Percentiles rank a stretch among this genome's conserved stretches.
phyloP scores from a whole-genome alignment of 1,140 invertebrate genomes.

The Aphelenchoides avenae region DNA sequence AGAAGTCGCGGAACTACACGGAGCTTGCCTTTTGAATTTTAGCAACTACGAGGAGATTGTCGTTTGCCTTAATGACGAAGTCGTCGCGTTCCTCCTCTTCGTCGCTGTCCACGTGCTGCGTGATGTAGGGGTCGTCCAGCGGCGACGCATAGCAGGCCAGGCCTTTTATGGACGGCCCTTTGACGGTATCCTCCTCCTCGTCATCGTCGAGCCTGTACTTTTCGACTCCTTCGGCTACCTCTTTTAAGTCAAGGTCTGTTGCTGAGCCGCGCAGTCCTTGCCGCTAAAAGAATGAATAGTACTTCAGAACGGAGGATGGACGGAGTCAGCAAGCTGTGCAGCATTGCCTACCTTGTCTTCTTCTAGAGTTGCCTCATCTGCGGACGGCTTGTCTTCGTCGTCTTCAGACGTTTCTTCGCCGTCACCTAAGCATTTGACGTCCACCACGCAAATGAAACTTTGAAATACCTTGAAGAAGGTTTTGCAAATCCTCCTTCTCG shows the following conservation, averaged over 20 bases:
- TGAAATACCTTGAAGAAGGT: conserved; percentile 18
- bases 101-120: conserved; percentile 31
- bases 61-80: conserved; percentile 22
- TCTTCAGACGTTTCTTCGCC: conserved; percentile 18
- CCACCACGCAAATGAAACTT: neutral
- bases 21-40: conserved; percentile 23
- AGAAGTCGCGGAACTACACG: neutral
- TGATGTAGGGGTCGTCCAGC: conserved; percentile 37
- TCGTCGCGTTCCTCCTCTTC: conserved; percentile 34
- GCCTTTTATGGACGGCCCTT: conserved; percentile 33
- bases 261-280: neutral
- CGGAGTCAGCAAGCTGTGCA: neutral
- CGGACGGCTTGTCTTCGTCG: conserved; percentile 9
- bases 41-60: conserved; percentile 33
- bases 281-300: neutral
- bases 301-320: neutral
- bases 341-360: neutral
- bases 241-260: no score
- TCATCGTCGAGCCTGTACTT: conserved; percentile 35
- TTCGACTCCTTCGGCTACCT: conserved; percentile 9
- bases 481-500: conserved; percentile 12
- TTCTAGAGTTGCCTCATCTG: conserved; percentile 10
- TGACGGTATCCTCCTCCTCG: conserved; percentile 22
- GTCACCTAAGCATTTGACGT: no score
- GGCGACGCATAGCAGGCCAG: conserved; percentile 24